These are phyloP conservation scores for Tyto alba DNA, from an alignment of 2,113 vertebrate genomes.

Conservation along the genomic window DNA sequence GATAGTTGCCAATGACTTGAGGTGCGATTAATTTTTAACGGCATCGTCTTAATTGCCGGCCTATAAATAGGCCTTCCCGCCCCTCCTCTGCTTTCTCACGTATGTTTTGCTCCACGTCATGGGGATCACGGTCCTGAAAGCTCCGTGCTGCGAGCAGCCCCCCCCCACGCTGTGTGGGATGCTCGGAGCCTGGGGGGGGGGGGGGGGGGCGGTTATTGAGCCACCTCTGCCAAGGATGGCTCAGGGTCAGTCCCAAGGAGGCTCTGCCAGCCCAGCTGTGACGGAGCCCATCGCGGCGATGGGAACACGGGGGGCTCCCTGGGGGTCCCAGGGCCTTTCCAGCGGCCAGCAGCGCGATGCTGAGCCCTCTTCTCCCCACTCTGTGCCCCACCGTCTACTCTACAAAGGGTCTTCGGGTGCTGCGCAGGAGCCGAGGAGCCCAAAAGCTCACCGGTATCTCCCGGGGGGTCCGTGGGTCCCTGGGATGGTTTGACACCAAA, in stretches of 20 bases:
- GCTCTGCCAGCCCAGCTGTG: accelerated
- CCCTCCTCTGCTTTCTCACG: not conserved
- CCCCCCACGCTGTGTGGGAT: accelerated
- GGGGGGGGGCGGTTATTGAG: too few relatives aligned
- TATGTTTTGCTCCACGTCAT: not conserved
- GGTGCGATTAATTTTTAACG: conserved; percentile 28
- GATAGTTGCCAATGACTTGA: not conserved
- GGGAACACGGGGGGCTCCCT: accelerated
- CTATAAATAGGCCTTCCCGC: conserved; percentile 3
- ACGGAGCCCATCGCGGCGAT: accelerated
- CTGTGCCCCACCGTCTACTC: not conserved
- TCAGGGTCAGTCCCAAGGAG: not conserved
- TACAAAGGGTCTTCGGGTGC: not conserved
- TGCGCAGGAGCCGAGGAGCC: not conserved
- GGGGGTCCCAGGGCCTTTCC: accelerated
- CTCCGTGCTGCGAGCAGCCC: accelerated
- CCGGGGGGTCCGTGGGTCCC: too few relatives aligned
- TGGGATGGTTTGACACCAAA: too few relatives aligned
- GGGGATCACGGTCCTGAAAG: not conserved
- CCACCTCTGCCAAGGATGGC: too few relatives aligned
- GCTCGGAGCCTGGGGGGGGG: too few relatives aligned
- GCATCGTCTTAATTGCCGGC: not conserved
- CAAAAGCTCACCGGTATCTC: not conserved
- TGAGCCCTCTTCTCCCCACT: not conserved
- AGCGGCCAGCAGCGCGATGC: not conserved